These are phyloP conservation scores for Eumerus sabulonum DNA, from an alignment of 2,888 invertebrate species.

Conservation along the genomic window DNA sequence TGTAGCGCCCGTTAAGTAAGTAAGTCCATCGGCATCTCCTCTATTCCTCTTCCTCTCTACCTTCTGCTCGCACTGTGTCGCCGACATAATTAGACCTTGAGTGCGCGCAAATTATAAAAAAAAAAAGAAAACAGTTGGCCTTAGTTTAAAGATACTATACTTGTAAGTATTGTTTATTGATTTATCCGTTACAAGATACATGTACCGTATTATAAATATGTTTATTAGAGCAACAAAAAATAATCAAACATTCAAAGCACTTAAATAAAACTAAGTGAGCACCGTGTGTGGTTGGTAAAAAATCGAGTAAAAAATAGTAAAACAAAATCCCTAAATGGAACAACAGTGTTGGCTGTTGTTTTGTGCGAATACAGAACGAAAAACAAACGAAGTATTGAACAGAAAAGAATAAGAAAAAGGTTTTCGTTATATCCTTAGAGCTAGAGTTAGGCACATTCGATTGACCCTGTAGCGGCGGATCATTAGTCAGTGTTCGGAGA, in stretches of 20 bases:
- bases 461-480: slow-evolving; percentile 47
- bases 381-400: slow-evolving; percentile 9
- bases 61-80: too few relatives aligned
- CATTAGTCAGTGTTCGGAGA: slow-evolving; percentile 52
- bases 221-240: slow-evolving; percentile 33
- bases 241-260: slow-evolving; percentile 21
- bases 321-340: slow-evolving; percentile 34
- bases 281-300: slow-evolving; percentile 43
- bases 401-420: slow-evolving; percentile 13
- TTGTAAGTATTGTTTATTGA: slow-evolving; percentile 52
- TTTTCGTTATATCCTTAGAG: slow-evolving; percentile 33
- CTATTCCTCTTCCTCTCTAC: too few relatives aligned
- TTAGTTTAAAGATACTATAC: slow-evolving; percentile 46
- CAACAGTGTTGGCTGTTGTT: slow-evolving; percentile 42
- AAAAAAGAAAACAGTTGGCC: background rate
- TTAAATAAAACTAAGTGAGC: slow-evolving; percentile 48
- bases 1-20: too few relatives aligned
- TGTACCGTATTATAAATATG: slow-evolving; percentile 38
- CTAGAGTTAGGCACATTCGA: slow-evolving; percentile 65
- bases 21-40: too few relatives aligned
- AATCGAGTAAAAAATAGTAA: slow-evolving; percentile 34
- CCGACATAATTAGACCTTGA: too few relatives aligned
- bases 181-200: slow-evolving; percentile 50
- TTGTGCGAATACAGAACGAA: slow-evolving; percentile 48
- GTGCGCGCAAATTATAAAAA: too few relatives aligned